Evolutionary conservation across 1,140 invertebrate genomes (phyloP).

Genomic region (Euglossa dilemma): DNA sequence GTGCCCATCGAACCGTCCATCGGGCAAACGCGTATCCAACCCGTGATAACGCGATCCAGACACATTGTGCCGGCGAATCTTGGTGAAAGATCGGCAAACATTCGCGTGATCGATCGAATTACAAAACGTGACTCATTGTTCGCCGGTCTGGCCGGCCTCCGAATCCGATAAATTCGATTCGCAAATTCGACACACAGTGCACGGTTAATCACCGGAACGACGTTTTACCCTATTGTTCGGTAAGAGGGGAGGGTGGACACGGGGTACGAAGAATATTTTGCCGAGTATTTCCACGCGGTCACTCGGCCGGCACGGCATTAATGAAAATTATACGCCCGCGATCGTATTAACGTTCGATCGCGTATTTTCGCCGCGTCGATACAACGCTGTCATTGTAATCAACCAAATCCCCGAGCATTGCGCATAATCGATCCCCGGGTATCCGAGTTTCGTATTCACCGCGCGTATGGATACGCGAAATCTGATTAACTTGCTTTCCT

Average conservation of each 20-base stretch:
- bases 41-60: background rate
- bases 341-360: slow-evolving; percentile 15
- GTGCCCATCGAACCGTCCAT: background rate
- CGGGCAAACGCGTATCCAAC: too few species aligned
- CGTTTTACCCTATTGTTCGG: slow-evolving; percentile 12
- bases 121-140: slow-evolving; percentile 4
- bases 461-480: background rate
- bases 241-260: background rate
- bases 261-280: background rate
- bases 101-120: background rate
- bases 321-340: background rate
- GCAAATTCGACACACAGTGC: slow-evolving; percentile 1
- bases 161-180: slow-evolving; percentile 17
- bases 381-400: background rate
- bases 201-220: slow-evolving; percentile 21
- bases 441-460: background rate
- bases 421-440: background rate
- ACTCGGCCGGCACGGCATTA: background rate
- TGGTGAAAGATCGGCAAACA: slow-evolving; percentile 9
- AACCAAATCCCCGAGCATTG: background rate
- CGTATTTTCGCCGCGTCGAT: background rate
- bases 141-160: background rate
- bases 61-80: background rate
- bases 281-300: too few species aligned
- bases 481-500: background rate